phyloP scores from a whole-genome alignment of 1,140 invertebrate genomes.

The Drosophila tristis region DNA sequence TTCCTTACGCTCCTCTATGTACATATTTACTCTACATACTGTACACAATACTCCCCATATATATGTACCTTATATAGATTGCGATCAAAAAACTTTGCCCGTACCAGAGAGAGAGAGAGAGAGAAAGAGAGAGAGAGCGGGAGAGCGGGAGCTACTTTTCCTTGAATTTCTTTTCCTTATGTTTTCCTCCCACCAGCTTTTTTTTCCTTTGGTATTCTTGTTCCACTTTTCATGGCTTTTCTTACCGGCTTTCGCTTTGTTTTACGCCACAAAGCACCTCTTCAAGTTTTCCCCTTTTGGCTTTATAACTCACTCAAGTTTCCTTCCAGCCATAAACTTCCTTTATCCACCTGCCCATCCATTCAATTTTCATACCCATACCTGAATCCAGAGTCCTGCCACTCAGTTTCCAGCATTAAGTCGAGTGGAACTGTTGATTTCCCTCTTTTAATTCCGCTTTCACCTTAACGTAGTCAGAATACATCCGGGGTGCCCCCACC shows the following conservation, averaged over 20 bases:
- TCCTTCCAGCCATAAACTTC: slow-evolving; percentile 11
- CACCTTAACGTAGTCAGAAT: slow-evolving; percentile 40
- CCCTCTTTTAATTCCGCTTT: slow-evolving; percentile 47
- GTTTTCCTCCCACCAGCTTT: neutral
- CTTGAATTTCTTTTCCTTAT: neutral
- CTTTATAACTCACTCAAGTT: slow-evolving; percentile 48
- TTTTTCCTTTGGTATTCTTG: slow-evolving; percentile 11
- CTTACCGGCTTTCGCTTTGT: slow-evolving; percentile 31
- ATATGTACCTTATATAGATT: no score
- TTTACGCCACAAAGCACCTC: slow-evolving; percentile 39
- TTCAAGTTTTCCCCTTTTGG: slow-evolving; percentile 45
- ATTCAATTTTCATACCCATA: neutral
- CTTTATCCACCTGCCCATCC: neutral
- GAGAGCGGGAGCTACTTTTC: no score
- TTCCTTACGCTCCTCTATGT: no score
- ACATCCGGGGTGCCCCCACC: slow-evolving; percentile 20
- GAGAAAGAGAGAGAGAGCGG: no score
- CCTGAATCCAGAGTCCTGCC: neutral
- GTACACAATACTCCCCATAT: no score
- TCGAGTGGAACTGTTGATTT: slow-evolving; percentile 51
- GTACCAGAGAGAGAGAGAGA: no score
- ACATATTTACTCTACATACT: no score
- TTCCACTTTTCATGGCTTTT: slow-evolving; percentile 10
- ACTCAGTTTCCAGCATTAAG: slow-evolving; percentile 31
- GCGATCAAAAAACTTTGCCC: no score